A percentile compares a stretch with the other conserved stretches of the same genome.
These are phyloP conservation scores for Herpetotheres cachinnans DNA, from an alignment of 2,113 vertebrate genomes.

Conservation along the genomic window DNA sequence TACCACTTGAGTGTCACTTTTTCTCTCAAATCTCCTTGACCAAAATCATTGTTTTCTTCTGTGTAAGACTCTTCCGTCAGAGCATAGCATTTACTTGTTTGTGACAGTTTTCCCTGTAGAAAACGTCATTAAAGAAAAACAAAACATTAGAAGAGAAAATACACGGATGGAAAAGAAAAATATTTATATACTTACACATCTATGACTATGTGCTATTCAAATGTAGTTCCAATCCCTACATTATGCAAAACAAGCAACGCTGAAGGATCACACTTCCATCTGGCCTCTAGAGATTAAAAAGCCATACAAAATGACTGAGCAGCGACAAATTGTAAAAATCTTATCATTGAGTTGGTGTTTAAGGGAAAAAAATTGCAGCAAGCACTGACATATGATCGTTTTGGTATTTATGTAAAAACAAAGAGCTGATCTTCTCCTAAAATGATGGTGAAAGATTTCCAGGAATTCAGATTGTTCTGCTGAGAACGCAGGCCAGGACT, in stretches of 20 bases:
- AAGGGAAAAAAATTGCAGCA: neutral
- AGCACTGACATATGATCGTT: neutral
- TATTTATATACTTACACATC: neutral
- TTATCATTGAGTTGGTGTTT: neutral
- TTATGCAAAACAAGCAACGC: neutral
- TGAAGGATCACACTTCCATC: conserved; percentile 5
- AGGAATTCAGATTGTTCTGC: neutral
- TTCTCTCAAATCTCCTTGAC: neutral
- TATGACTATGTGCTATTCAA: neutral
- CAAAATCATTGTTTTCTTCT: neutral
- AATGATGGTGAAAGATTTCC: neutral
- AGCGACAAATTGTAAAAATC: neutral
- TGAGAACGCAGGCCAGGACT: neutral
- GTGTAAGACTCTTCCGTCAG: neutral
- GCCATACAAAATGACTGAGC: neutral
- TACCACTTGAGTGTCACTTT: neutral
- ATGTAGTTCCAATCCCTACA: neutral
- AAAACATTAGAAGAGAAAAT: neutral
- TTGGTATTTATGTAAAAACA: neutral
- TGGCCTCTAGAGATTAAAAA: conserved; percentile 49
- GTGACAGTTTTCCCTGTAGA: neutral
- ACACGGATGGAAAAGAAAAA: neutral
- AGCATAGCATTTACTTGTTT: neutral
- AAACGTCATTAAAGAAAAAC: neutral
- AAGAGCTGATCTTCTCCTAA: neutral